These are phyloP conservation scores for Nibea albiflora DNA, from an alignment of 2,113 vertebrate species.

Conservation along the genomic window DNA sequence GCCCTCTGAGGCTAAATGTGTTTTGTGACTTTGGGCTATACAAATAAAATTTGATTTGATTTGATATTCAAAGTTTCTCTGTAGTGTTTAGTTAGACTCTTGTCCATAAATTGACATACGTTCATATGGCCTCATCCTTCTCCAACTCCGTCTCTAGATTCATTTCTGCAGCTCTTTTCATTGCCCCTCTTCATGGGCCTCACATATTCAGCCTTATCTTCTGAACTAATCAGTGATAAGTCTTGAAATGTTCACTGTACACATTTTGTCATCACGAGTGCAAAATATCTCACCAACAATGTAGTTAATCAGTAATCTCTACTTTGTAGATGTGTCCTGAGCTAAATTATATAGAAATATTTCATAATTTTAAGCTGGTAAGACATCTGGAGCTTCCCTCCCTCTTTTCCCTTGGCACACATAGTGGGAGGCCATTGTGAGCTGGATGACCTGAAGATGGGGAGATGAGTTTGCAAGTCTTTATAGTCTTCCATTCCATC, in stretches of 20 bases:
- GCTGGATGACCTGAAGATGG: neutral
- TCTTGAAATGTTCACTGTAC: neutral
- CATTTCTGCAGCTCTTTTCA: neutral
- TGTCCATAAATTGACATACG: conserved; percentile 29
- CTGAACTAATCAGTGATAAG: neutral
- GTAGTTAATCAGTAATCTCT: conserved; percentile 39
- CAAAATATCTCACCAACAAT: conserved; percentile 1
- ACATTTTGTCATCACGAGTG: conserved; percentile 1
- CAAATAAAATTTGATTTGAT: too few species aligned
- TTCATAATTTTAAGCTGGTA: conserved; percentile 33
- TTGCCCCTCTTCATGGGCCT: conserved; percentile 11
- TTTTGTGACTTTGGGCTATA: too few species aligned
- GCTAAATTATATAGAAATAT: conserved; percentile 50
- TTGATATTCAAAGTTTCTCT: neutral
- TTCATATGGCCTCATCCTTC: neutral
- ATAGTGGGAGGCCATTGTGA: neutral
- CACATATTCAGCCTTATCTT: conserved; percentile 21
- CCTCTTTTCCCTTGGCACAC: conserved; percentile 7
- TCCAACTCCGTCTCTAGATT: neutral
- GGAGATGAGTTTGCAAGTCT: conserved; percentile 15
- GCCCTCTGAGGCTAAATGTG: too few species aligned
- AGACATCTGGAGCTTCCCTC: conserved; percentile 45
- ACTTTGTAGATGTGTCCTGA: conserved; percentile 65
- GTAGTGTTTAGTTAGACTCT: neutral
- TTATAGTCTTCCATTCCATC: neutral